These are phyloP conservation scores for Glossosoma conforme DNA, from an alignment of 1,140 invertebrate genomes.

Conservation along the genomic window DNA sequence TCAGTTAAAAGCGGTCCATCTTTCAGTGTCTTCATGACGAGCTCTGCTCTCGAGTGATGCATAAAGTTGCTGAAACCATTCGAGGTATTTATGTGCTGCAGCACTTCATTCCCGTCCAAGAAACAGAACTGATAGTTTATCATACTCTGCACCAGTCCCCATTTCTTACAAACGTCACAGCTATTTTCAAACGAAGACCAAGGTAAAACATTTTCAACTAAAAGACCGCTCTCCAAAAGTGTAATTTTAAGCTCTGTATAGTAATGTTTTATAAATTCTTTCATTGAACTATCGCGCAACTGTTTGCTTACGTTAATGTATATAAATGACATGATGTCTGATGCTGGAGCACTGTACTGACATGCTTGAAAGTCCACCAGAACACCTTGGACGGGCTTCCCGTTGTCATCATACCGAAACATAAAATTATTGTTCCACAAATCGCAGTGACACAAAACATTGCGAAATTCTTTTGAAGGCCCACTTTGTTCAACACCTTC, in stretches of 20 bases:
- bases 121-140: background rate
- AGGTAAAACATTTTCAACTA: constrained; percentile 3
- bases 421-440: constrained; percentile 60
- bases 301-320: constrained; percentile 16
- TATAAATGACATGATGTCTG: constrained; percentile 45
- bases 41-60: background rate
- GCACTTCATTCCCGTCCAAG: background rate
- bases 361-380: constrained; percentile 58
- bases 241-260: constrained; percentile 7
- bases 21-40: background rate
- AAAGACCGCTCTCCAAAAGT: constrained; percentile 4
- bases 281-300: constrained; percentile 1
- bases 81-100: background rate
- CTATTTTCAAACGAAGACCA: constrained; percentile 14
- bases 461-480: constrained; percentile 35
- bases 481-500: constrained; percentile 34
- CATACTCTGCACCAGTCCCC: constrained; percentile 3
- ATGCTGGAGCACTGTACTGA: constrained; percentile 51
- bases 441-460: constrained; percentile 58
- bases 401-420: constrained; percentile 48
- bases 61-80: background rate
- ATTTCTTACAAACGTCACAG: constrained; percentile 16
- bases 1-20: background rate
- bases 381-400: constrained; percentile 45
- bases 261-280: constrained; percentile 11